Evolutionary conservation across 2,888 invertebrate species (phyloP).

Genomic region (Dicyrtoma fusca): DNA sequence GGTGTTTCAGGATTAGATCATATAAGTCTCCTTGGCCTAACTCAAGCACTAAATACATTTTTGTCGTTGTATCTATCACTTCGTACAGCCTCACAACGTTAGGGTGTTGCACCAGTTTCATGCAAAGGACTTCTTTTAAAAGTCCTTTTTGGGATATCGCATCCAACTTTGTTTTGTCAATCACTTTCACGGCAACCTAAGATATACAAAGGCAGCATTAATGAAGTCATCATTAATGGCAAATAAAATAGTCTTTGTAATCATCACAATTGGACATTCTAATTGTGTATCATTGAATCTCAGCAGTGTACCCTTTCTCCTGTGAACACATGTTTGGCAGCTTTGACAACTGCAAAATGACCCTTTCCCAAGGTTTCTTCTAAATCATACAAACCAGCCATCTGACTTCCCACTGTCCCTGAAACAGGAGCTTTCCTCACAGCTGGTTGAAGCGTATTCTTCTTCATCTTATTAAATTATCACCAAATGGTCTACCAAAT

Average conservation of each 20-base stretch:
- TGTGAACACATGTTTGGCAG: conserved; percentile 77
- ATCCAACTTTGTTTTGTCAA: conserved; percentile 97
- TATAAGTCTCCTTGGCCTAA: conserved; percentile 79
- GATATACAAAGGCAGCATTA: background rate
- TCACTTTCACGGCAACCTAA: conserved; percentile 70
- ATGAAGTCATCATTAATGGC: background rate
- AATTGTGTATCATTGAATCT: background rate
- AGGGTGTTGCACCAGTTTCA: conserved; percentile 72
- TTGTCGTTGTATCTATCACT: conserved; percentile 98
- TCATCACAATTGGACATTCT: background rate
- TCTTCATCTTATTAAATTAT: conserved; percentile 20
- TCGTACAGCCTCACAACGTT: conserved; percentile 98
- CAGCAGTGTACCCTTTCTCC: conserved; percentile 90
- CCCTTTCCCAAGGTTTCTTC: conserved; percentile 97
- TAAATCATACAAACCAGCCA: conserved; percentile 78
- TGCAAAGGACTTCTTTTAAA: conserved; percentile 89
- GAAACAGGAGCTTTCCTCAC: conserved; percentile 19
- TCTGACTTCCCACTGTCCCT: conserved; percentile 22
- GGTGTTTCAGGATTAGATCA: conserved; percentile 50
- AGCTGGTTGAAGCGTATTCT: conserved; percentile 36
- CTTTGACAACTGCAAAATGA: conserved; percentile 82
- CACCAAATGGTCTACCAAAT: background rate
- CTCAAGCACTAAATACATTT: conserved; percentile 94
- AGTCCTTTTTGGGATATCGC: conserved; percentile 94
- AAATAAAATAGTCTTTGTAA: background rate